Percentiles rank a stretch among this genome's conserved stretches.
Conservation (phyloP, 2,888 invertebrate species). For the Tethea ocularis region DNA sequence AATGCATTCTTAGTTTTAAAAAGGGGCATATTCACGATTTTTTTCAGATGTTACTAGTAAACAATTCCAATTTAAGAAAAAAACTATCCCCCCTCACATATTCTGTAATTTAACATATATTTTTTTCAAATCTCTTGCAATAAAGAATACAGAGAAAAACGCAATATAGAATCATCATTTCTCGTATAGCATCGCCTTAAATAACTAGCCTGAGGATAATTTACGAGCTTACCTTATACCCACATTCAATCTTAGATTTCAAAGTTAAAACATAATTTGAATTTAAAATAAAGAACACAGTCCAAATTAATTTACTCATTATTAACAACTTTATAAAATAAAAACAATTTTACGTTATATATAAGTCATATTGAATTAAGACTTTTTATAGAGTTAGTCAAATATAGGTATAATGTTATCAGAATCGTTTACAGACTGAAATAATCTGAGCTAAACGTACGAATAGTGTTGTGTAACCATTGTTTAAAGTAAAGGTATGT, state of each 20-base stretch:
- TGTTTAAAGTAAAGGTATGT: background rate
- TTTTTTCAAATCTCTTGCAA: no score
- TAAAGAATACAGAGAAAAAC: no score
- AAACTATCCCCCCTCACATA: no score
- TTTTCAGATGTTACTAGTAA: no score
- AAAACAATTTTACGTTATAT: background rate
- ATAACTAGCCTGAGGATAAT: no score
- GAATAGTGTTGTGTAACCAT: background rate
- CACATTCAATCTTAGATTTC: slow-evolving; percentile 61
- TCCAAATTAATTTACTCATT: slow-evolving; percentile 5
- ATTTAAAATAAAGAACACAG: background rate
- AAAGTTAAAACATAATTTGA: slow-evolving; percentile 20
- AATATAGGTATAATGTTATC: background rate
- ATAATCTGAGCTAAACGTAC: background rate
- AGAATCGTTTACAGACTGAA: background rate
- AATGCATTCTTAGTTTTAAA: no score
- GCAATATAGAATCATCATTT: no score
- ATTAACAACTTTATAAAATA: background rate
- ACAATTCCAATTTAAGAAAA: no score
- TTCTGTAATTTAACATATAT: no score
- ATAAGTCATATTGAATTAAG: background rate
- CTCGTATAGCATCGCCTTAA: no score
- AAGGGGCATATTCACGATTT: no score
- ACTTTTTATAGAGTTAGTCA: no score
- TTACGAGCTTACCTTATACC: slow-evolving; percentile 58